A percentile compares a stretch with the other conserved stretches of the same genome.
Evolutionary conservation across 1,140 invertebrate species (phyloP).

Genomic region (Pantala flavescens): DNA sequence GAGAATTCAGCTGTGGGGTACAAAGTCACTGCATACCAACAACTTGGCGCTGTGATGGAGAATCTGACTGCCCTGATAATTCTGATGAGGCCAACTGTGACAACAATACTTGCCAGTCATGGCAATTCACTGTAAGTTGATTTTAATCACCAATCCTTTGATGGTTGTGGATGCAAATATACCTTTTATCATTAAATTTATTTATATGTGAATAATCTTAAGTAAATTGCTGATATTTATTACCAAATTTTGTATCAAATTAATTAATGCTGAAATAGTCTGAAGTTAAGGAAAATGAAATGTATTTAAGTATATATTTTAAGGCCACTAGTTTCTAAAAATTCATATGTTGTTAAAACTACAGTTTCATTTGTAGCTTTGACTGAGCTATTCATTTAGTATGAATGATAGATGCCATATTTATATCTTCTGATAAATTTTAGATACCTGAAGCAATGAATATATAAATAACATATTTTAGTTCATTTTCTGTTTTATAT

Average conservation of each 20-base stretch:
- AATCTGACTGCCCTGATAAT: conserved; percentile 40
- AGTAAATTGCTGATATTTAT: not conserved
- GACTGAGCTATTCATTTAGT: too few species aligned
- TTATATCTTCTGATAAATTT: too few species aligned
- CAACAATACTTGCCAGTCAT: conserved; percentile 34
- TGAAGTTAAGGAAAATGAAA: conserved; percentile 18
- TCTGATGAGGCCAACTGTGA: conserved; percentile 38
- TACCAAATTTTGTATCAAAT: not conserved
- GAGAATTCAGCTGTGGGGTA: conserved; percentile 40
- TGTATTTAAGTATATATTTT: too few species aligned
- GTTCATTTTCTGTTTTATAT: too few species aligned
- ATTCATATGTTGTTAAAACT: too few species aligned
- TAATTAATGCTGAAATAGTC: too few species aligned
- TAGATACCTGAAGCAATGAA: too few species aligned
- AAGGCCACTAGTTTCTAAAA: too few species aligned
- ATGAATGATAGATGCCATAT: too few species aligned
- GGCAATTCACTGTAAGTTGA: conserved; percentile 38
- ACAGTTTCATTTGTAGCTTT: too few species aligned
- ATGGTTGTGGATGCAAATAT: not conserved
- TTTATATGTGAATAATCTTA: not conserved
- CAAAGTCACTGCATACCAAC: conserved; percentile 39
- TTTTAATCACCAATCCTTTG: conserved; percentile 21
- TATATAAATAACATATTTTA: too few species aligned
- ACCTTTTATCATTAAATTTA: not conserved
- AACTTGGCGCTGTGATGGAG: conserved; percentile 48